Evolutionary conservation across 2,888 invertebrate species (phyloP).

Genomic region (Lasioglossum zephyrum): DNA sequence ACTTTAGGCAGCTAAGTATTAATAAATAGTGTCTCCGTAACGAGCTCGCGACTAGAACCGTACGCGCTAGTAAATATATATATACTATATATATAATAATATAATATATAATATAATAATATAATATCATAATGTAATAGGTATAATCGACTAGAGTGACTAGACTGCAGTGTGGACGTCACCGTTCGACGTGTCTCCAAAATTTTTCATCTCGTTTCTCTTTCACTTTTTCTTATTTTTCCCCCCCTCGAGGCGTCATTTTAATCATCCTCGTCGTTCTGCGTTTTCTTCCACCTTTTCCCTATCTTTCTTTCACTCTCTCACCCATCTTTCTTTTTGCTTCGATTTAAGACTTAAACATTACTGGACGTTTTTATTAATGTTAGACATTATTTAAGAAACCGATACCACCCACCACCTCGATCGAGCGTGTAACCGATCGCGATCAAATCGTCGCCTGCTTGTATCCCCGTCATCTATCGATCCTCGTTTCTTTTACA

Average conservation of each 20-base stretch:
- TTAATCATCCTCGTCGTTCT: neutral
- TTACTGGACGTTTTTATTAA: conserved; percentile 84
- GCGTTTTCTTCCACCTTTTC: too few species aligned
- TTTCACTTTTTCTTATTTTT: neutral
- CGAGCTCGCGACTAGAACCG: conserved; percentile 79
- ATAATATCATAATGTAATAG: conserved; percentile 76
- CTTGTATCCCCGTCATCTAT: neutral
- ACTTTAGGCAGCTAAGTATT: conserved; percentile 74
- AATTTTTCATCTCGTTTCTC: neutral
- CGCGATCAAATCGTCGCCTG: neutral
- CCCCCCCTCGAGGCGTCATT: neutral
- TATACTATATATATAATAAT: conserved; percentile 73
- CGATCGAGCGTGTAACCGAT: neutral
- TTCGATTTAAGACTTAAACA: conserved; percentile 77
- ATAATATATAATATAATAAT: conserved; percentile 74
- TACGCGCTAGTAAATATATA: conserved; percentile 75
- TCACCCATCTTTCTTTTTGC: conserved; percentile 35
- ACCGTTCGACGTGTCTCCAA: conserved; percentile 75
- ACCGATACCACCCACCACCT: conserved; percentile 47
- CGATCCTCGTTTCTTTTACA: conserved; percentile 21
- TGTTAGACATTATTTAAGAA: conserved; percentile 77
- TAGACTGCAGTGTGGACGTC: conserved; percentile 83
- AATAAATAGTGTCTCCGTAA: conserved; percentile 73
- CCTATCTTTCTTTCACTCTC: neutral
- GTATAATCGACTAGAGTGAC: conserved; percentile 82